phyloP scores from a whole-genome alignment of 2,888 invertebrate genomes.

The Chloroclystis v-ata region DNA sequence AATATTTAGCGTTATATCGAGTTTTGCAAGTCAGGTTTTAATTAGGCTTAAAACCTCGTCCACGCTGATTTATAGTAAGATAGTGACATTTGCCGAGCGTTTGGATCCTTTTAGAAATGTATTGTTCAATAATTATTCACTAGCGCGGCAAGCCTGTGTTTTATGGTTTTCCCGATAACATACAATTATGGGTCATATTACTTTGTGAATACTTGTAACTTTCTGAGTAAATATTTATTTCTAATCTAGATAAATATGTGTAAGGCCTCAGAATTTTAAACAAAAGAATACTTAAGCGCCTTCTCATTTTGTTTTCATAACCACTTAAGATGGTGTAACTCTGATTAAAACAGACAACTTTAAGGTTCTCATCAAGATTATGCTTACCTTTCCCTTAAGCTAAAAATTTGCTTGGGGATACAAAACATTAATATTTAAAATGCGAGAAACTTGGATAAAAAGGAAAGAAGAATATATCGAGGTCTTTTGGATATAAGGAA shows the following conservation, averaged over 20 bases:
- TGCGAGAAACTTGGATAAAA: not conserved
- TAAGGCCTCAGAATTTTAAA: too few relatives aligned
- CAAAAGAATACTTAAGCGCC: not conserved
- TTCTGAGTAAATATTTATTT: too few relatives aligned
- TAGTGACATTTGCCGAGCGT: too few relatives aligned
- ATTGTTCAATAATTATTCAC: too few relatives aligned
- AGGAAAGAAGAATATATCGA: not conserved
- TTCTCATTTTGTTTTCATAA: constrained; percentile 6
- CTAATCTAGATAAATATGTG: too few relatives aligned
- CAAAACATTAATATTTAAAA: constrained; percentile 5
- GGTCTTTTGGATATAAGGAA: too few relatives aligned
- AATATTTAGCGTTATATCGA: not conserved
- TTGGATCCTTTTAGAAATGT: too few relatives aligned
- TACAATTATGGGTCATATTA: too few relatives aligned
- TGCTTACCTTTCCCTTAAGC: constrained; percentile 5
- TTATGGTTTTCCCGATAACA: too few relatives aligned
- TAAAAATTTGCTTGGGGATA: constrained; percentile 4
- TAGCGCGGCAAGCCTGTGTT: too few relatives aligned
- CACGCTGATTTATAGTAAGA: not conserved
- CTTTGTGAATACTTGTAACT: too few relatives aligned
- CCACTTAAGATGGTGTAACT: constrained; percentile 7
- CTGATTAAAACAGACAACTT: constrained; percentile 13
- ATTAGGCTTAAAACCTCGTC: not conserved
- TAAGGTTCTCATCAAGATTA: constrained; percentile 15
- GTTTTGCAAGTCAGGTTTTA: constrained; percentile 4